phyloP scores from a whole-genome alignment of 2,888 invertebrate genomes.

The Hedya salicella region DNA sequence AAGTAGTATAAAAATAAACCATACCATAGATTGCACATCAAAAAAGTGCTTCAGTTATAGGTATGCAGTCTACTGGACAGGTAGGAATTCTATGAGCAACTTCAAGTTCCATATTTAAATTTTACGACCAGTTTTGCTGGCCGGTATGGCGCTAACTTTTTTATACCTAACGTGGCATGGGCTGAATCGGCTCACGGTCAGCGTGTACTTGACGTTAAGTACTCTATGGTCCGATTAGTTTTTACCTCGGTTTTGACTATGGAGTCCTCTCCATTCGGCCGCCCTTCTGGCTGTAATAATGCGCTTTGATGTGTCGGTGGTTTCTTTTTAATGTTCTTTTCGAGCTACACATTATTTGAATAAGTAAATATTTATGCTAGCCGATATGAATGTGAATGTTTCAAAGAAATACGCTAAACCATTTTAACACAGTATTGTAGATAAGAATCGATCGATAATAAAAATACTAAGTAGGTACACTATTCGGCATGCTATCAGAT shows the following conservation, averaged over 20 bases:
- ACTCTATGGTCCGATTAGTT: constrained; percentile 41
- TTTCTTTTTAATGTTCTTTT: constrained; percentile 6
- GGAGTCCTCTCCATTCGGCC: neutral
- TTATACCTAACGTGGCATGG: constrained; percentile 38
- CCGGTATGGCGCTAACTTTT: constrained; percentile 26
- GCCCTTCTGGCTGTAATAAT: constrained; percentile 20
- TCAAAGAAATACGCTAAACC: constrained; percentile 3
- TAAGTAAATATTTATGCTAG: constrained; percentile 4
- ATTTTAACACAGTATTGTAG: constrained; percentile 13
- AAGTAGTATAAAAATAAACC: neutral
- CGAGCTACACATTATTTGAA: neutral
- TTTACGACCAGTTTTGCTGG: constrained; percentile 17
- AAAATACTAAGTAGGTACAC: constrained; percentile 8
- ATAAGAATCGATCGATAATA: constrained; percentile 33
- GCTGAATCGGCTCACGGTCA: constrained; percentile 39
- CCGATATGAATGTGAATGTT: neutral
- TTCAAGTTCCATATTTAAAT: constrained; percentile 22
- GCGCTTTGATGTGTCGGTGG: neutral
- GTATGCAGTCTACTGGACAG: neutral
- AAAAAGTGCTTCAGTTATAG: neutral
- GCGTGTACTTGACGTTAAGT: constrained; percentile 41
- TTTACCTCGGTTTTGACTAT: constrained; percentile 29
- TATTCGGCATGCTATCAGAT: constrained; percentile 26
- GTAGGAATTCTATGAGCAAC: constrained; percentile 8
- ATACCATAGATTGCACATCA: neutral